A percentile compares a stretch with the other conserved stretches of the same genome.
Conservation (phyloP, 2,113 vertebrate genomes). For the Ursus arctos region DNA sequence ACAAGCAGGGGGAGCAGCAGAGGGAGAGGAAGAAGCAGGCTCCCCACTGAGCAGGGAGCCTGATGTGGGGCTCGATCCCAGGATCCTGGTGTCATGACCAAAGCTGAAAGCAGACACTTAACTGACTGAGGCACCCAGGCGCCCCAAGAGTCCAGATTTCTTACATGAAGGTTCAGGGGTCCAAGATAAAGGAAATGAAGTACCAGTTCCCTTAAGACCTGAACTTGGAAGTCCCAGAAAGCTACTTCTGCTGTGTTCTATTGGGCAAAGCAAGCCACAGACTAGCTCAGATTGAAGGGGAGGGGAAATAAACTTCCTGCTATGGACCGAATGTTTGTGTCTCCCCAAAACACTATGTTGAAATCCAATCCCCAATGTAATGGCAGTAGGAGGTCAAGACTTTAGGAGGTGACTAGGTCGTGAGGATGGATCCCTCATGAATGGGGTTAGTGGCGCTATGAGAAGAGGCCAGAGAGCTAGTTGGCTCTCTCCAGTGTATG, state of each 20-base stretch:
- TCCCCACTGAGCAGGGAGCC: no score
- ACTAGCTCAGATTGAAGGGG: background rate
- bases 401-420: background rate
- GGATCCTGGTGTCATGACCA: no score
- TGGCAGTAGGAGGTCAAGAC: background rate
- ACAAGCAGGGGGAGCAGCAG: no score
- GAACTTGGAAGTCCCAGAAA: conserved; percentile 14
- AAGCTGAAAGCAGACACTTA: no score
- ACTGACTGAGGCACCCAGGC: no score
- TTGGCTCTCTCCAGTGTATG: background rate
- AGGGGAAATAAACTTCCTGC: background rate
- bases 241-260: background rate
- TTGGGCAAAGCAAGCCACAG: background rate
- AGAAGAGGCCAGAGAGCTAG: background rate
- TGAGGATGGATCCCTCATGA: background rate
- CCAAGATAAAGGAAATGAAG: background rate
- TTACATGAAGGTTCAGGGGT: background rate
- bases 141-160: background rate
- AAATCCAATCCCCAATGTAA: background rate
- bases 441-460: background rate
- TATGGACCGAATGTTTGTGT: background rate
- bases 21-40: no score
- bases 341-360: background rate
- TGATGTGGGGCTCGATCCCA: no score
- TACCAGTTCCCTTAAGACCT: background rate